Evolutionary conservation across 2,113 vertebrate species (phyloP), one percentile per base, ranked within the genome.

Genomic region (Amphilophus citrinellus): DNA sequence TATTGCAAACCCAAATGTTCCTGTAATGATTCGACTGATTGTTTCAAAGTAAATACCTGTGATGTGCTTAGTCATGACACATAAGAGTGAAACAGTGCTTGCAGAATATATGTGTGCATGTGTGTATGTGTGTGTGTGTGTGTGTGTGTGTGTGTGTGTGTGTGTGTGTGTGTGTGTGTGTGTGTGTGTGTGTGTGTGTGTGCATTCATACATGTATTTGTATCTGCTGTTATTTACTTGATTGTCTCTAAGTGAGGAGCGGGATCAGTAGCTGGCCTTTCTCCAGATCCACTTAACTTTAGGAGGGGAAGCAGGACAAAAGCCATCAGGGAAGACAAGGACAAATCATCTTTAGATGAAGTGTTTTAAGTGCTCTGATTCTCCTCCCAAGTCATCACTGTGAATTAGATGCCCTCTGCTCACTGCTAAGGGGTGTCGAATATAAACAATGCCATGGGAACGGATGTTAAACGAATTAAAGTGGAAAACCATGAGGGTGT

Each of bases 291-390:
- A 94, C 92, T 95, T 94, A 91, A 93, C 91, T 94, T 92, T 80
- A 88, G 79, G 83, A 92, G 82, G 84, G 80, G 86, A 87, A 75
- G 60, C 80, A 89, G 94, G 91, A 95, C 93, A 91, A 93, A 93
- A 94, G 90, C 93, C 94, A 89, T 94, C 90, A 83, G 83, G 84
- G 88, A 93, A 93, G 94, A 95, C 94, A 95, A 95, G 95, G 95
- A 96, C 95, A 95, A 95, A 96, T 95, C 94, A 93, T 95, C 93
- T 88, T 94, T 94, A 94, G 91, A 95, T 96, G 94, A 96, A 95
- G 94, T 95, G 92, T 93, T 95, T 93, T 94, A 95, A 95, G 94
- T 90, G 90, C 92, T 91, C 87, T 66, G 86, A 89, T 92, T 90
- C 91, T 86, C 89, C 91, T 89, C 91, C 90, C 92, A 88, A 90